These are phyloP conservation scores for Lophius piscatorius DNA, from an alignment of 2,113 vertebrate species.

Conservation along the genomic window DNA sequence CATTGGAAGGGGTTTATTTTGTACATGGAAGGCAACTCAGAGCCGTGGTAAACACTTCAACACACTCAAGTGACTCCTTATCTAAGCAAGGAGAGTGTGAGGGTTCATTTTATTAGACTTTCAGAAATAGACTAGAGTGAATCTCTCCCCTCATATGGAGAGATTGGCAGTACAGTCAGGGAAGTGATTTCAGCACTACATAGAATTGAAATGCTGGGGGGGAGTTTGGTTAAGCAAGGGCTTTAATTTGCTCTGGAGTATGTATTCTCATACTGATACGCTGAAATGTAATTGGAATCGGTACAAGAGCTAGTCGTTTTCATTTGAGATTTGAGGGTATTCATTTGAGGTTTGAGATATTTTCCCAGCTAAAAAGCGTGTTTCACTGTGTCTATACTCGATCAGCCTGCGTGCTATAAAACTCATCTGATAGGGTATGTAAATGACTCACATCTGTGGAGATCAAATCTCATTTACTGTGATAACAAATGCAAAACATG, in stretches of 20 bases:
- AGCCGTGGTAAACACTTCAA: conserved; percentile 73
- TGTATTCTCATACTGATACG: conserved; percentile 77
- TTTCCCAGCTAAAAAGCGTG: conserved; percentile 41
- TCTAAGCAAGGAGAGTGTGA: conserved; percentile 65
- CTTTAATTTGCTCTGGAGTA: conserved; percentile 81
- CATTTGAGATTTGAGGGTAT: conserved; percentile 70
- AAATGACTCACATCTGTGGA: conserved; percentile 22
- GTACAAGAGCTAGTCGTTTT: conserved; percentile 73
- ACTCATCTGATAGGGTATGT: conserved; percentile 28
- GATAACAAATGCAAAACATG: conserved; percentile 24
- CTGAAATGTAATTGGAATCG: conserved; percentile 79
- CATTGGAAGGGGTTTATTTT: conserved; percentile 38
- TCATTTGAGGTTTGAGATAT: conserved; percentile 53
- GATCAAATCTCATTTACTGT: conserved; percentile 31
- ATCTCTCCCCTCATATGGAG: conserved; percentile 59
- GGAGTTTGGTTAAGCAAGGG: conserved; percentile 75
- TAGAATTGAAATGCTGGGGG: conserved; percentile 74
- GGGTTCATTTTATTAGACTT: conserved; percentile 76
- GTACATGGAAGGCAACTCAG: conserved; percentile 40
- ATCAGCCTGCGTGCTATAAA: conserved; percentile 23
- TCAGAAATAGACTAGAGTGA: conserved; percentile 73
- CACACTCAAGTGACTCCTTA: conserved; percentile 71
- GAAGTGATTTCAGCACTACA: conserved; percentile 74
- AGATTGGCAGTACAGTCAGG: conserved; percentile 72
- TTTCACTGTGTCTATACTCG: conserved; percentile 26